Conservation (phyloP, 2,888 invertebrate species). For the Leptinotarsa rubiginosa region DNA sequence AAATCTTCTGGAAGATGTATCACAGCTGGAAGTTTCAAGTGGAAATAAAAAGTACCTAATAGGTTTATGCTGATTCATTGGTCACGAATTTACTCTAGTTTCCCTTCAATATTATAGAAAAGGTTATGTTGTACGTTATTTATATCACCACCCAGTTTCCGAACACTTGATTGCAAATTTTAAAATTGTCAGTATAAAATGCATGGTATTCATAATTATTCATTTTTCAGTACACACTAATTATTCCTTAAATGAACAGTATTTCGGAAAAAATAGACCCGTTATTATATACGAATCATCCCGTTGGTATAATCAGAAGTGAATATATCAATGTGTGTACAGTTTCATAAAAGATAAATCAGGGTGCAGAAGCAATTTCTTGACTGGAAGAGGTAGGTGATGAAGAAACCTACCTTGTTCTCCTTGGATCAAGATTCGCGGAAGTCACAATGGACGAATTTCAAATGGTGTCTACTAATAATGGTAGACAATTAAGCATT, state of each 20-base stretch:
- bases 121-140: too few species aligned
- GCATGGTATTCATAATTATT: too few species aligned
- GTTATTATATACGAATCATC: neutral
- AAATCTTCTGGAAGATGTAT: too few species aligned
- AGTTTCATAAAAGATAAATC: constrained; percentile 33
- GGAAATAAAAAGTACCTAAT: too few species aligned
- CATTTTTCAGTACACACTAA: too few species aligned
- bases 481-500: constrained; percentile 15
- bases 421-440: constrained; percentile 43
- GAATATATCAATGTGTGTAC: constrained; percentile 26
- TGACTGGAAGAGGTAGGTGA: constrained; percentile 26
- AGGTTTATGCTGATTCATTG: too few species aligned
- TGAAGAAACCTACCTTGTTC: constrained; percentile 43
- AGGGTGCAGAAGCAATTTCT: constrained; percentile 38
- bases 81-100: too few species aligned
- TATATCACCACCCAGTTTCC: too few species aligned
- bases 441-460: constrained; percentile 29
- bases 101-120: too few species aligned
- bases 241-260: neutral
- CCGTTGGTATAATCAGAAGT: neutral
- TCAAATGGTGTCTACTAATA: neutral
- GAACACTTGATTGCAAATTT: too few species aligned
- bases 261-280: neutral
- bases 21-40: too few species aligned
- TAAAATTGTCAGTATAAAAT: too few species aligned